These are phyloP conservation scores for Sebastes flavidus DNA, from an alignment of 2,797 vertebrate genomes.

Conservation along the genomic window DNA sequence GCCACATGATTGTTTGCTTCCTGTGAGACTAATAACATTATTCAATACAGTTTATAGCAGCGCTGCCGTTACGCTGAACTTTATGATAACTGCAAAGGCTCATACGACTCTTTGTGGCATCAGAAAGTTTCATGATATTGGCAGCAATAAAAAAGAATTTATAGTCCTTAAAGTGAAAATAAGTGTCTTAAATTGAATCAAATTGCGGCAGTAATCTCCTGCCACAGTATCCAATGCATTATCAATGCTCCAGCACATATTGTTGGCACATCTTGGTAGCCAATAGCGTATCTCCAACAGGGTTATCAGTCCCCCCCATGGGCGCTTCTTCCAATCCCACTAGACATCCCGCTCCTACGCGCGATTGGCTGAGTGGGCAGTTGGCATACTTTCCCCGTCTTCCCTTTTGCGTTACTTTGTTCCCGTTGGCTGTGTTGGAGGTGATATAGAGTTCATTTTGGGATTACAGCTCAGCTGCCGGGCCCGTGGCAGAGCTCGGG, in stretches of 20 bases:
- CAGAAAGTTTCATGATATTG: not conserved
- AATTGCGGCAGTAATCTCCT: constrained; percentile 4
- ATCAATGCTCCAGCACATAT: constrained; percentile 25
- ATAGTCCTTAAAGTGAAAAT: not conserved
- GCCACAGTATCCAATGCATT: constrained; percentile 21
- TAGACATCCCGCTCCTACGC: constrained; percentile 41
- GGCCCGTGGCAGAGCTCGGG: constrained; percentile 37
- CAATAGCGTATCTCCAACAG: constrained; percentile 45
- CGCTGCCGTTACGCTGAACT: not conserved
- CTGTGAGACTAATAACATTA: not conserved
- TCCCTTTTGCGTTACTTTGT: constrained; percentile 48
- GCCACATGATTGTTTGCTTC: constrained; percentile 1
- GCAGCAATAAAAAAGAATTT: not conserved
- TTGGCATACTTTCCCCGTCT: constrained; percentile 61
- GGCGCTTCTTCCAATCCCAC: constrained; percentile 50
- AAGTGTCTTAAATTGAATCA: constrained; percentile 1
- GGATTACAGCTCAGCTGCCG: constrained; percentile 62
- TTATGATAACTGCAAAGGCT: not conserved
- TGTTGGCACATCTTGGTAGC: constrained; percentile 54
- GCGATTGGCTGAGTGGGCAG: constrained; percentile 58
- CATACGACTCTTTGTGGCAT: not conserved
- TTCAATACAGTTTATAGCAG: not conserved
- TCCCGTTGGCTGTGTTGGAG: constrained; percentile 63
- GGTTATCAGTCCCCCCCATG: constrained; percentile 45
- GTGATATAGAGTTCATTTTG: constrained; percentile 76